Conservation (phyloP, 2,888 invertebrate genomes). For the Amphimallon solstitiale region DNA sequence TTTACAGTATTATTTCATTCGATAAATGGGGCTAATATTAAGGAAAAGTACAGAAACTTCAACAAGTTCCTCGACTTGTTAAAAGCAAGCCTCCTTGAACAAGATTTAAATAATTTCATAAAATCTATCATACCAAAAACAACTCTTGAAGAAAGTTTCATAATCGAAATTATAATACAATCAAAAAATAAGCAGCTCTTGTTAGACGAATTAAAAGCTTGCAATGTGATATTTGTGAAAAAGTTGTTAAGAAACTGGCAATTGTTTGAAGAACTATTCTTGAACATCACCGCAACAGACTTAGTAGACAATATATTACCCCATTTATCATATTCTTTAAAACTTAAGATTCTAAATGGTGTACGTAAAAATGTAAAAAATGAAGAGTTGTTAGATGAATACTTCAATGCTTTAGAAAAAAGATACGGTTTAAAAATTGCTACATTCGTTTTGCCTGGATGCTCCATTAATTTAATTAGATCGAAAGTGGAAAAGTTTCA, state of each 20-base stretch:
- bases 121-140: conserved; percentile 30
- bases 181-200: conserved; percentile 34
- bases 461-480: conserved; percentile 35
- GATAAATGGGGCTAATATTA: background rate
- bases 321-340: conserved; percentile 35
- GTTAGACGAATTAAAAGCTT: conserved; percentile 34
- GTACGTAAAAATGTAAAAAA: conserved; percentile 28
- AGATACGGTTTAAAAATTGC: conserved; percentile 41
- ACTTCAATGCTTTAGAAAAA: conserved; percentile 32
- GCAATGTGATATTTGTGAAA: conserved; percentile 33
- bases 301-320: conserved; percentile 40
- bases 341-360: conserved; percentile 36
- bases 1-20: conserved; percentile 1
- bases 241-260: conserved; percentile 37
- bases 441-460: conserved; percentile 35
- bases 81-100: background rate
- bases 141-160: conserved; percentile 40
- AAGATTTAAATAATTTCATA: conserved; percentile 28
- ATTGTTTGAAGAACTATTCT: conserved; percentile 31
- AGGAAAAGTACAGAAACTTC: conserved; percentile 35
- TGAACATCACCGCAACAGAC: conserved; percentile 3
- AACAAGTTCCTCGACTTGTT: conserved; percentile 26
- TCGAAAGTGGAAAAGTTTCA: conserved; percentile 23
- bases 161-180: conserved; percentile 34
- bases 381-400: conserved; percentile 35